Percentiles rank a stretch among this genome's conserved stretches.
phyloP scores from a whole-genome alignment of 2,113 vertebrate species.

The Opisthocomus hoazin region DNA sequence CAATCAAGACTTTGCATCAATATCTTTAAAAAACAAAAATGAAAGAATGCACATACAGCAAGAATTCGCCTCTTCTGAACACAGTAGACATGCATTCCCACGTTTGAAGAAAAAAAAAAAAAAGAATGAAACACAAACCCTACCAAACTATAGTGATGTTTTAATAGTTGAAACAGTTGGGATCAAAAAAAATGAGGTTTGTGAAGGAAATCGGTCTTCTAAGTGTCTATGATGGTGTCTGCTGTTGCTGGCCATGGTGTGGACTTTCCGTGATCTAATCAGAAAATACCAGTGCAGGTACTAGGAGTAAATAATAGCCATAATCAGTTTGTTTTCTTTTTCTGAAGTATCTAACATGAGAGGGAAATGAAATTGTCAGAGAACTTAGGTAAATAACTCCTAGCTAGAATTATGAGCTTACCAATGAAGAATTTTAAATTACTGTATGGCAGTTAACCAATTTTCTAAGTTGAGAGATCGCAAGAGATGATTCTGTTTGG shows the following conservation, averaged over 20 bases:
- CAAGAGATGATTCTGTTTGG: background rate
- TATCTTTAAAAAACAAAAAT: background rate
- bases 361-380: background rate
- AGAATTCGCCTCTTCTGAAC: background rate
- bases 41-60: background rate
- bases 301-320: background rate
- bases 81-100: background rate
- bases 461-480: background rate
- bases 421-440: background rate
- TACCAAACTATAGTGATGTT: background rate
- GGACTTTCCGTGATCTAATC: background rate
- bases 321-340: background rate
- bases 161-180: background rate
- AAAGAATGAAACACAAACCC: background rate
- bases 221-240: background rate
- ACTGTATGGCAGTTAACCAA: background rate
- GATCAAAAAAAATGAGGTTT: background rate
- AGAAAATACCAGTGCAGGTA: background rate
- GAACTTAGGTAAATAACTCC: background rate
- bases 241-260: background rate
- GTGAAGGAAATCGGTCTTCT: background rate
- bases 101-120: background rate
- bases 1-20: background rate
- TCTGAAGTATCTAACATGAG: background rate
- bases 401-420: background rate